phyloP scores from a whole-genome alignment of 2,888 invertebrate species.

The Atrina japonica region DNA sequence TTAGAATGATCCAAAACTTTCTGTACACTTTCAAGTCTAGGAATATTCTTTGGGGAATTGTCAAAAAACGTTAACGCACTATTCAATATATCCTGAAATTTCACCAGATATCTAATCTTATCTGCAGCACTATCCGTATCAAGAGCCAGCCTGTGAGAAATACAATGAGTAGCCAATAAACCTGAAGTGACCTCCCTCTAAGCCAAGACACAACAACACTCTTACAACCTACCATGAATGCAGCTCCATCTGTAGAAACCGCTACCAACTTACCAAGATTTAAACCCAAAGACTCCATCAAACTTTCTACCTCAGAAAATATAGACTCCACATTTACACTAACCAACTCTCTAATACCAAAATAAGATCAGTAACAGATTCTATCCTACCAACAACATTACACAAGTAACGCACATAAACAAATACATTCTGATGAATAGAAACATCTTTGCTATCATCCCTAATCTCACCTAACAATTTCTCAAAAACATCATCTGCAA shows the following conservation, averaged over 20 bases:
- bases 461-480: conserved; percentile 17
- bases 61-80: conserved; percentile 42
- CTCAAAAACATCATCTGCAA: conserved; percentile 15
- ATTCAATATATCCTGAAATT: conserved; percentile 44
- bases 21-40: conserved; percentile 21
- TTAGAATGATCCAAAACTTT: background rate
- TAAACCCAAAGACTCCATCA: background rate
- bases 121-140: conserved; percentile 42
- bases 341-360: background rate
- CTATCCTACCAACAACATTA: conserved; percentile 7
- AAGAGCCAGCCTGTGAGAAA: conserved; percentile 44
- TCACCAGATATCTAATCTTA: conserved; percentile 41
- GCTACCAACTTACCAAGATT: conserved; percentile 26
- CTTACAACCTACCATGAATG: conserved; percentile 37
- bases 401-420: conserved; percentile 6
- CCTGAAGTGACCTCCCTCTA: conserved; percentile 28
- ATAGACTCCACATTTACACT: no score
- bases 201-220: conserved; percentile 39
- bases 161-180: conserved; percentile 44
- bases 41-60: conserved; percentile 35
- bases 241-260: conserved; percentile 42
- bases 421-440: conserved; percentile 19
- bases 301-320: conserved; percentile 1
- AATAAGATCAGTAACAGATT: conserved; percentile 22
- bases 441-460: conserved; percentile 16